Percentiles rank a stretch among this genome's conserved stretches.
Evolutionary conservation across 1,140 invertebrate genomes (phyloP).

Genomic region (Lasioglossum albipes): DNA sequence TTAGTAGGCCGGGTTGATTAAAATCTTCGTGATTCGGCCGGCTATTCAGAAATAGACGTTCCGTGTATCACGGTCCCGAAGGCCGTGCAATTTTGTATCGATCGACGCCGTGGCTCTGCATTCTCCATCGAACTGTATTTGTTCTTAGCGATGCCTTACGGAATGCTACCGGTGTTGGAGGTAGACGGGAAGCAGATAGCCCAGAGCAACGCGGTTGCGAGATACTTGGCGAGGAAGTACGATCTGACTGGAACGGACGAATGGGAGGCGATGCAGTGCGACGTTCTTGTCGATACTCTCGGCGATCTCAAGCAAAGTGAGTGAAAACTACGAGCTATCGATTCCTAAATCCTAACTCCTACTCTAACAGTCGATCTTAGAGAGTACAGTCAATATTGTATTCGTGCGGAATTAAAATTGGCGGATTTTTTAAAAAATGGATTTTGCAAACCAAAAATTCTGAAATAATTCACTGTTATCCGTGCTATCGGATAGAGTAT

Average conservation of each 20-base stretch:
- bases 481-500: too few relatives aligned
- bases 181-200: constrained; percentile 84
- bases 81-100: constrained; percentile 12
- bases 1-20: constrained; percentile 29
- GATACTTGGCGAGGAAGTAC: constrained; percentile 84
- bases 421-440: too few relatives aligned
- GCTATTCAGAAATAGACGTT: constrained; percentile 9
- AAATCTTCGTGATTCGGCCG: background rate
- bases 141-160: constrained; percentile 81
- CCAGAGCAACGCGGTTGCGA: constrained; percentile 84
- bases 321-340: background rate
- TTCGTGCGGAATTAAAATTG: too few relatives aligned
- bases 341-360: too few relatives aligned
- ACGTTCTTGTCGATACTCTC: constrained; percentile 82
- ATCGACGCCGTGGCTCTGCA: background rate
- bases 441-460: too few relatives aligned
- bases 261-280: constrained; percentile 84
- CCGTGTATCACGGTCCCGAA: background rate
- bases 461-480: too few relatives aligned
- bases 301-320: constrained; percentile 82
- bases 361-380: too few relatives aligned
- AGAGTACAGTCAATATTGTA: too few relatives aligned
- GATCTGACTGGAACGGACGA: constrained; percentile 83
- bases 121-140: constrained; percentile 28
- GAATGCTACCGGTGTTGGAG: constrained; percentile 85